Conservation (phyloP, 2,113 vertebrate species). For the Lontra canadensis region DNA sequence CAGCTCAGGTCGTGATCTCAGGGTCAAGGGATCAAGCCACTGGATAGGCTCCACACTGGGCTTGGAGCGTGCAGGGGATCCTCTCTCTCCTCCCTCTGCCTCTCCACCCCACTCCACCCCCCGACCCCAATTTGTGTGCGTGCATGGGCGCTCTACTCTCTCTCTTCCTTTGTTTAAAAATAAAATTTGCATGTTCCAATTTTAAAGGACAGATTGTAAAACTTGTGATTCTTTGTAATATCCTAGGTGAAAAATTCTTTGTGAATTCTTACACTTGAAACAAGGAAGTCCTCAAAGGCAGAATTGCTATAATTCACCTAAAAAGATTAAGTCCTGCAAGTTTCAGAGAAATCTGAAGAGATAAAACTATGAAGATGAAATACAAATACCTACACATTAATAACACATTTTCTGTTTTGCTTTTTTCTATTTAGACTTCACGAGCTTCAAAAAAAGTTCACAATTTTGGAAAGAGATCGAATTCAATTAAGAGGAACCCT, state of each 20-base stretch:
- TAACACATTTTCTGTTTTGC: constrained; percentile 47
- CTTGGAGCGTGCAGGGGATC: neutral
- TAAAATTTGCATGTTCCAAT: neutral
- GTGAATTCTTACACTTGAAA: constrained; percentile 3
- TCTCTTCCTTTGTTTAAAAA: neutral
- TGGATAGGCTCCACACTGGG: neutral
- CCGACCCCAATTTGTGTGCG: neutral
- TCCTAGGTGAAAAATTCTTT: neutral
- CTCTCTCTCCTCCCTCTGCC: neutral
- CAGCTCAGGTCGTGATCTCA: neutral
- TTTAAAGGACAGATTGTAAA: constrained; percentile 5
- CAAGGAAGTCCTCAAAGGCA: neutral
- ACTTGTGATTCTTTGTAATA: neutral
- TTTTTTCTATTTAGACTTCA: constrained; percentile 89
- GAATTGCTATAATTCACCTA: neutral
- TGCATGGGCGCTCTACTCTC: neutral
- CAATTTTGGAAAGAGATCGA: constrained; percentile 98
- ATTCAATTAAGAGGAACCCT: constrained; percentile 97
- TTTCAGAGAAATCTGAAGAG: constrained; percentile 6
- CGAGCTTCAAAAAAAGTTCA: constrained; percentile 96
- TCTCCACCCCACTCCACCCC: neutral
- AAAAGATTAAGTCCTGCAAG: neutral
- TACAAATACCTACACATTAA: constrained; percentile 3
- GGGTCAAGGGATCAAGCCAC: neutral
- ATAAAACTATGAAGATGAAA: constrained; percentile 35